These are phyloP conservation scores for Ceuthmochares aereus DNA, from an alignment of 2,113 vertebrate species.

Conservation along the genomic window DNA sequence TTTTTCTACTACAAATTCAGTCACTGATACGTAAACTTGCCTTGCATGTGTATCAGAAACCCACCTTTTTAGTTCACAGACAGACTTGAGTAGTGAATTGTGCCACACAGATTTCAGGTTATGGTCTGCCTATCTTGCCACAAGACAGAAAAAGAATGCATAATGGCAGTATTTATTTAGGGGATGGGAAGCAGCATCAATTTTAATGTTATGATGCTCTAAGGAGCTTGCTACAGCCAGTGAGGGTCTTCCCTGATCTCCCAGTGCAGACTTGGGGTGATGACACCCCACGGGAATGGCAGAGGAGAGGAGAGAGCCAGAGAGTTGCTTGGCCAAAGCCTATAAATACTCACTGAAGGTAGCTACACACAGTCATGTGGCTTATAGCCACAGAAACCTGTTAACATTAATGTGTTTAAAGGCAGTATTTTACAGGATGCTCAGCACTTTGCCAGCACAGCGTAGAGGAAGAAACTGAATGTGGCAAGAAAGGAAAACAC, in stretches of 20 bases:
- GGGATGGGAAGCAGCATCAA: neutral
- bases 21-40: neutral
- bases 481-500: neutral
- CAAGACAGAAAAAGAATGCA: neutral
- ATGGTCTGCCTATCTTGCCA: neutral
- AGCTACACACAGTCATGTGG: neutral
- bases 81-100: neutral
- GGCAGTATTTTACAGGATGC: neutral
- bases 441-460: neutral
- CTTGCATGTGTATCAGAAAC: neutral
- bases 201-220: neutral
- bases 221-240: neutral
- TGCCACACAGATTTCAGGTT: neutral
- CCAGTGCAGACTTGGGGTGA: rapidly evolving
- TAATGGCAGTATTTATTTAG: neutral
- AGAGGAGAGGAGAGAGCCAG: neutral
- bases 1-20: neutral
- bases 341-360: neutral
- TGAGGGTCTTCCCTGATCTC: neutral
- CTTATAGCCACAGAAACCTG: neutral
- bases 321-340: neutral
- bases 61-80: neutral
- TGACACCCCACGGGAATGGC: neutral
- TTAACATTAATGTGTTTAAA: neutral
- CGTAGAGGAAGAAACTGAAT: neutral